Percentiles rank a stretch among this genome's conserved stretches.
These are phyloP conservation scores for Lycopodina hypogea DNA, from an alignment of 37 sponge, comb jelly and placozoan genomes.

Conservation along the genomic window DNA sequence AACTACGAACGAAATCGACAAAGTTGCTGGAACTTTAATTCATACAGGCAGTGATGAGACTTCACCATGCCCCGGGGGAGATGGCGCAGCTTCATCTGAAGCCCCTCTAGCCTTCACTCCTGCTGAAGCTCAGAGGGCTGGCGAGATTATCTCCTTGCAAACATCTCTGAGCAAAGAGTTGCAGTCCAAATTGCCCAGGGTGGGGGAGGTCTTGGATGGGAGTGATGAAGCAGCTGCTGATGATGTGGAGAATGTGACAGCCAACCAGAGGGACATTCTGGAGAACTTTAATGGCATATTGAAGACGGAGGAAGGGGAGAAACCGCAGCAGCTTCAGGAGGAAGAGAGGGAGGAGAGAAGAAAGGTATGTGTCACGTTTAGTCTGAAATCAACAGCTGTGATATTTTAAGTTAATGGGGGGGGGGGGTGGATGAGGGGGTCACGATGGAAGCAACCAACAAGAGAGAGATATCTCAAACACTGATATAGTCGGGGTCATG, in stretches of 20 bases:
- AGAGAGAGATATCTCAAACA: too few species aligned
- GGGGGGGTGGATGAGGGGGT: too few species aligned
- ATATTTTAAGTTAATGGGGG: too few species aligned
- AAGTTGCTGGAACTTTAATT: too few species aligned
- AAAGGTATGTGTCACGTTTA: not conserved
- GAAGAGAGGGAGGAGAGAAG: conserved; percentile 4
- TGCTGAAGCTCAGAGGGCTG: not conserved
- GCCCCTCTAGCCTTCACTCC: not conserved
- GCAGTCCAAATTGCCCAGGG: conserved; percentile 12
- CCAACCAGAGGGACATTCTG: too few species aligned
- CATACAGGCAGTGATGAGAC: too few species aligned
- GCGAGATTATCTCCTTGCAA: conserved; percentile 17
- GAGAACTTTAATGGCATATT: too few species aligned
- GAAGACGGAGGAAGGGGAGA: not conserved
- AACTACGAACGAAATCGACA: too few species aligned
- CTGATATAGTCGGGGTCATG: too few species aligned
- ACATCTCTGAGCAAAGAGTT: conserved; percentile 25
- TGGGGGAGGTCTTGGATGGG: not conserved
- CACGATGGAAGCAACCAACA: too few species aligned
- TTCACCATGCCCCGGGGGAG: too few species aligned
- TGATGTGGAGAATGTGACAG: not conserved
- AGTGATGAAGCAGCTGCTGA: not conserved
- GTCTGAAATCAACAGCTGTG: not conserved
- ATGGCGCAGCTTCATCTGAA: too few species aligned
- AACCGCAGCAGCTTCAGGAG: conserved; percentile 4